Evolutionary conservation across 1,140 invertebrate genomes (phyloP).

Genomic region (Aphidius gifuensis): DNA sequence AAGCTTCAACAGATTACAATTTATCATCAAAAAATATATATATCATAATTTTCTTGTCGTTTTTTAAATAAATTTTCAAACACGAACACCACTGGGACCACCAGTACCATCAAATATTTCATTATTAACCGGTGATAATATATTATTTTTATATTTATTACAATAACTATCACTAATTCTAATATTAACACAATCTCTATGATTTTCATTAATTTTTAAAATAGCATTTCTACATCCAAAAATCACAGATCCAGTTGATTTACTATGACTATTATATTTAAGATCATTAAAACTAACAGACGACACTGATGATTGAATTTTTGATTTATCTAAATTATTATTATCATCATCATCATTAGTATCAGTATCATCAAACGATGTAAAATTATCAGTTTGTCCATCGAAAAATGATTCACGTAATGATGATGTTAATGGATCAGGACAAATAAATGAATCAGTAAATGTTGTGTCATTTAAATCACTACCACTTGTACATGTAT

Average conservation of each 20-base stretch:
- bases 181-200: too few relatives aligned
- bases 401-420: slow-evolving; percentile 48
- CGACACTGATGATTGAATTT: slow-evolving; percentile 34
- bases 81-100: too few relatives aligned
- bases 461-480: slow-evolving; percentile 44
- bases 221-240: slow-evolving; percentile 10
- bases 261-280: slow-evolving; percentile 14
- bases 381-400: slow-evolving; percentile 43
- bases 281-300: slow-evolving; percentile 30
- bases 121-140: too few relatives aligned
- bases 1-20: too few relatives aligned
- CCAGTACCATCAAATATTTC: too few relatives aligned
- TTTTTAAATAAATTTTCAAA: too few relatives aligned
- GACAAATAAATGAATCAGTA: slow-evolving; percentile 46
- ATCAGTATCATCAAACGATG: slow-evolving; percentile 46
- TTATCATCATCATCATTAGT: slow-evolving; percentile 22
- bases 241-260: slow-evolving; percentile 12
- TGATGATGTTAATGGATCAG: slow-evolving; percentile 43
- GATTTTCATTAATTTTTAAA: neutral
- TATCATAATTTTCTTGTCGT: too few relatives aligned
- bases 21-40: too few relatives aligned
- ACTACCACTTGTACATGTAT: slow-evolving; percentile 42
- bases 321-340: neutral
- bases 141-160: too few relatives aligned
- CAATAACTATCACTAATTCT: too few relatives aligned